Conservation (phyloP, 2,113 vertebrate genomes). For the Colaptes auratus region DNA sequence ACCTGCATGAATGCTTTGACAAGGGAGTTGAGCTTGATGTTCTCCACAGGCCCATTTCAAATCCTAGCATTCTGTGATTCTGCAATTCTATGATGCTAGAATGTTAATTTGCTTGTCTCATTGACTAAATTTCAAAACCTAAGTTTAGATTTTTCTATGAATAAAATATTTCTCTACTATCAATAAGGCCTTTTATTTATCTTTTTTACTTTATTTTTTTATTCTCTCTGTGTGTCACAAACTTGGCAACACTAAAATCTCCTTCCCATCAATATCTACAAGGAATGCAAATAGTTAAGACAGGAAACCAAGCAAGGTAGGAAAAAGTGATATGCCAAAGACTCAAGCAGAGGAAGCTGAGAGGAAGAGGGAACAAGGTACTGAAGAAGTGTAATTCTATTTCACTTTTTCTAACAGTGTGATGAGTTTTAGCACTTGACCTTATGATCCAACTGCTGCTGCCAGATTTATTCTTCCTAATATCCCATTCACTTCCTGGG, state of each 20-base stretch:
- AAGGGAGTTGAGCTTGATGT: no score
- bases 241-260: background rate
- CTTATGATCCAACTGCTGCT: constrained; percentile 34
- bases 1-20: no score
- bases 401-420: constrained; percentile 26
- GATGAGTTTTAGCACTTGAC: constrained; percentile 58
- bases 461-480: constrained; percentile 57
- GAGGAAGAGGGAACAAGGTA: background rate
- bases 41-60: no score
- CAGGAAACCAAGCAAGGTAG: background rate
- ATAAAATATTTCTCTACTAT: background rate
- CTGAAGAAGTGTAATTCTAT: constrained; percentile 10
- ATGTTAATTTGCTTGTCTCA: background rate
- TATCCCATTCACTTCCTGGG: constrained; percentile 34
- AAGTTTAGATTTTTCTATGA: background rate
- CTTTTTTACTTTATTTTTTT: no score
- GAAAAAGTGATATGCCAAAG: background rate
- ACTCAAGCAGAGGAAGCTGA: background rate
- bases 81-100: no score
- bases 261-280: background rate
- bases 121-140: background rate
- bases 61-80: no score
- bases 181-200: background rate
- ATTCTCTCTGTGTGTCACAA: background rate
- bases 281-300: background rate